Conservation (phyloP, 2,797 vertebrate genomes). For the Tadarida brasiliensis region DNA sequence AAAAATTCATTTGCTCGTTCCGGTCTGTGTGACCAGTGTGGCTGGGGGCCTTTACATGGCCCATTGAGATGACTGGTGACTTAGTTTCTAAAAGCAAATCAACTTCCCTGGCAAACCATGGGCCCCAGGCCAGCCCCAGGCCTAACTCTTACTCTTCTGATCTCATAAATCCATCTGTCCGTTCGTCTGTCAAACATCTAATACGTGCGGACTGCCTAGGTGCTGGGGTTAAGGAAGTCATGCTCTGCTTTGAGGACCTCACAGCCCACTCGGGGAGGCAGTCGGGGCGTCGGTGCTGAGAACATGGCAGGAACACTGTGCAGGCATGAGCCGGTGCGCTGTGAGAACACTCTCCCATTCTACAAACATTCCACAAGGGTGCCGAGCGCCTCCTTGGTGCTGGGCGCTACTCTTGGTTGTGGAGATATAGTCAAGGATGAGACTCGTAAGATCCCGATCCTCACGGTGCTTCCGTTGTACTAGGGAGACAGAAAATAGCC, state of each 20-base stretch:
- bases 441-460: fast-evolving
- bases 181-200: background rate
- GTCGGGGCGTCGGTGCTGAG: fast-evolving
- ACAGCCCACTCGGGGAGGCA: fast-evolving
- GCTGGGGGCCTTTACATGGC: background rate
- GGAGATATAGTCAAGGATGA: background rate
- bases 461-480: background rate
- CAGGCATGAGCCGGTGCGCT: background rate
- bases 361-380: fast-evolving
- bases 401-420: background rate
- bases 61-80: background rate
- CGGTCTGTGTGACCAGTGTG: background rate
- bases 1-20: background rate
- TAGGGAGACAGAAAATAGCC: background rate
- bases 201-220: background rate
- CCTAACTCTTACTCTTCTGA: background rate
- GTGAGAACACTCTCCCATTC: fast-evolving
- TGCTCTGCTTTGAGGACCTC: background rate
- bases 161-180: background rate
- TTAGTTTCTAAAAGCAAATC: conserved; percentile 25
- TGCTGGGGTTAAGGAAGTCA: background rate
- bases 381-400: fast-evolving
- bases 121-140: background rate
- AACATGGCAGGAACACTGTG: fast-evolving
- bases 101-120: background rate